phyloP scores from a whole-genome alignment of 2,888 invertebrate species.

The Drosophila multiciliata region DNA sequence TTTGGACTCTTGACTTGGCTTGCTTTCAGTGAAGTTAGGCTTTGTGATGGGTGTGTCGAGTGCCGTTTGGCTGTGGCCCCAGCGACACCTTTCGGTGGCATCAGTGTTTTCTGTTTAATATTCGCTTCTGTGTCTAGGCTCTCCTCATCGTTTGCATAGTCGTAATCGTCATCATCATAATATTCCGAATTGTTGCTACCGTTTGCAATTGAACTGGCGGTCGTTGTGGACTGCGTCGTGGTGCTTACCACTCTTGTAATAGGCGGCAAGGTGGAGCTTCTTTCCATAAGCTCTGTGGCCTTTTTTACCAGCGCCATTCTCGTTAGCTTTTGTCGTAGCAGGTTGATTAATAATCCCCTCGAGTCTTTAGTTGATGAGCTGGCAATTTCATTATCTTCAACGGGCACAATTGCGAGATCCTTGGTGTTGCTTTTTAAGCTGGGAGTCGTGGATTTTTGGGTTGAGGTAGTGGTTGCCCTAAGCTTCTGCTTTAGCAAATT shows the following conservation, averaged over 20 bases:
- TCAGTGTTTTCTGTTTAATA: constrained; percentile 52
- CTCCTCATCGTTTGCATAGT: constrained; percentile 41
- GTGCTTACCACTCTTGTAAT: constrained; percentile 11
- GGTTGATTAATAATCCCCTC: constrained; percentile 42
- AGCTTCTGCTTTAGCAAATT: constrained; percentile 40
- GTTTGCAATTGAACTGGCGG: constrained; percentile 10
- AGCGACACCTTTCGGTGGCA: constrained; percentile 1
- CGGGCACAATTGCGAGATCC: constrained; percentile 35
- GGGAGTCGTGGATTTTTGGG: constrained; percentile 2
- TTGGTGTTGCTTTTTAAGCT: not conserved
- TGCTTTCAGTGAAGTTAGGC: constrained; percentile 20
- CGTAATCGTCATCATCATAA: constrained; percentile 47
- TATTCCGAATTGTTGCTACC: constrained; percentile 24
- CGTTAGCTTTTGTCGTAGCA: constrained; percentile 49
- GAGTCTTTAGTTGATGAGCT: constrained; percentile 12
- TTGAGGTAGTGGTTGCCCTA: not conserved
- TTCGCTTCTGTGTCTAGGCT: constrained; percentile 25
- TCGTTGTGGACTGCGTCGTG: constrained; percentile 7
- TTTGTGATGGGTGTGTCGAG: constrained; percentile 30
- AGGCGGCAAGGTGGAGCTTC: constrained; percentile 22
- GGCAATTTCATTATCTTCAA: constrained; percentile 35
- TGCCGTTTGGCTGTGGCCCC: constrained; percentile 45
- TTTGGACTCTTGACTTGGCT: constrained; percentile 3
- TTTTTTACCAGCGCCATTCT: constrained; percentile 15
- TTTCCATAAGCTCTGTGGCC: constrained; percentile 1